These are phyloP conservation scores for Xyliphius kryptos DNA, from an alignment of 2,113 vertebrate genomes.

Conservation along the genomic window DNA sequence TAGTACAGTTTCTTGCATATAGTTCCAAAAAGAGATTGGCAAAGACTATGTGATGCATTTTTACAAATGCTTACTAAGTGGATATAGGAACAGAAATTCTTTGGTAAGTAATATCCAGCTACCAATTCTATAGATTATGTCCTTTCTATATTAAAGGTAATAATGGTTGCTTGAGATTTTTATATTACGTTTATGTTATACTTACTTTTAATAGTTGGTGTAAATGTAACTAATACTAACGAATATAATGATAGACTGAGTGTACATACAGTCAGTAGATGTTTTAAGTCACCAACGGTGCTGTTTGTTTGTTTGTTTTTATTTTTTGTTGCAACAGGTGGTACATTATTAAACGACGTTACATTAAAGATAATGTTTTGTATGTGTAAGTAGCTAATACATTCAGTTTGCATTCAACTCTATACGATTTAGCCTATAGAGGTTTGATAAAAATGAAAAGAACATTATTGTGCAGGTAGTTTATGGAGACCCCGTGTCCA, in stretches of 20 bases:
- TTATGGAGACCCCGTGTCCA: conserved; percentile 46
- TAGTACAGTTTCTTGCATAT: conserved; percentile 79
- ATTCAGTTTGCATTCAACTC: too few relatives aligned
- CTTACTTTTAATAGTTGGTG: not conserved
- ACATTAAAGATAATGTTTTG: conserved; percentile 12
- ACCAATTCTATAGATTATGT: too few relatives aligned
- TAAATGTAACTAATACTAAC: not conserved
- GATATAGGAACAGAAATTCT: conserved; percentile 35
- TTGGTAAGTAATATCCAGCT: conserved; percentile 52
- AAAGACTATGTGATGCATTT: conserved; percentile 49
- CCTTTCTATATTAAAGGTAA: conserved; percentile 10
- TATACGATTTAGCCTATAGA: too few relatives aligned
- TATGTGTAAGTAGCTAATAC: too few relatives aligned
- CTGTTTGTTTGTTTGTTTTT: conserved; percentile 1
- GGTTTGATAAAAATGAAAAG: too few relatives aligned
- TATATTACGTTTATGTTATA: conserved; percentile 2
- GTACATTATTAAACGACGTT: not conserved
- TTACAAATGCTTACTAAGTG: conserved; percentile 39
- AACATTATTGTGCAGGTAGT: conserved; percentile 32
- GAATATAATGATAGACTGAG: too few relatives aligned
- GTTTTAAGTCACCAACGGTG: too few relatives aligned
- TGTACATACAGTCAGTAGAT: too few relatives aligned
- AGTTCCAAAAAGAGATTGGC: conserved; percentile 65
- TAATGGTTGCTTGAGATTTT: not conserved
- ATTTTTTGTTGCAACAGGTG: conserved; percentile 16